These are phyloP conservation scores for Rhagonycha fulva DNA, from an alignment of 2,888 invertebrate genomes.

Conservation along the genomic window DNA sequence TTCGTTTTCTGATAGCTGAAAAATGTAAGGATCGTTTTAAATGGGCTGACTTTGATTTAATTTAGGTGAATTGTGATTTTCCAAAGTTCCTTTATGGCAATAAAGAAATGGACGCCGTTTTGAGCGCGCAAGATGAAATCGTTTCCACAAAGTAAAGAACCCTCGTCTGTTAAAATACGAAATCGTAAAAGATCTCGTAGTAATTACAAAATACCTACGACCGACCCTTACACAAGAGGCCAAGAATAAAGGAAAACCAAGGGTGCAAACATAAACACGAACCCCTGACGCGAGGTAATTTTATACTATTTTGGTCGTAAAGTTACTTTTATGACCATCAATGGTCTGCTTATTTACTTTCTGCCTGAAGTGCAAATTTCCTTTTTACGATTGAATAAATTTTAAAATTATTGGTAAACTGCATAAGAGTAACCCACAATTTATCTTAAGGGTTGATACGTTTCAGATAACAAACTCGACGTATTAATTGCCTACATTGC, in stretches of 20 bases:
- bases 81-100: not conserved
- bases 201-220: slow-evolving; percentile 19
- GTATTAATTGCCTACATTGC: not conserved
- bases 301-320: slow-evolving; percentile 6
- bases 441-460: not conserved
- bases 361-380: not conserved
- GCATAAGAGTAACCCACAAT: not conserved
- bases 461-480: not conserved
- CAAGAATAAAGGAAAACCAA: slow-evolving; percentile 6
- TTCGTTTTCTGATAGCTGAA: too few species aligned
- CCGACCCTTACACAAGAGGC: not conserved
- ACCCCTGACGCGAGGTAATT: slow-evolving; percentile 12
- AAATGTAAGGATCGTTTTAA: too few species aligned
- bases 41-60: not conserved
- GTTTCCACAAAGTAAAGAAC: slow-evolving; percentile 6
- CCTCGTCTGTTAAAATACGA: slow-evolving; percentile 4
- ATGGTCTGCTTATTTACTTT: not conserved
- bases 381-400: not conserved
- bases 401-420: not conserved
- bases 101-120: not conserved
- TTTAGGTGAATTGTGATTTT: not conserved
- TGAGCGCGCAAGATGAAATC: not conserved
- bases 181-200: slow-evolving; percentile 9
- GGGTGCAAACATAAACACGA: slow-evolving; percentile 14
- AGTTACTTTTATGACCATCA: not conserved